Percentiles rank a stretch among this genome's conserved stretches.
phyloP scores from a whole-genome alignment of 2,113 vertebrate species.

The Laticauda laticaudata region DNA sequence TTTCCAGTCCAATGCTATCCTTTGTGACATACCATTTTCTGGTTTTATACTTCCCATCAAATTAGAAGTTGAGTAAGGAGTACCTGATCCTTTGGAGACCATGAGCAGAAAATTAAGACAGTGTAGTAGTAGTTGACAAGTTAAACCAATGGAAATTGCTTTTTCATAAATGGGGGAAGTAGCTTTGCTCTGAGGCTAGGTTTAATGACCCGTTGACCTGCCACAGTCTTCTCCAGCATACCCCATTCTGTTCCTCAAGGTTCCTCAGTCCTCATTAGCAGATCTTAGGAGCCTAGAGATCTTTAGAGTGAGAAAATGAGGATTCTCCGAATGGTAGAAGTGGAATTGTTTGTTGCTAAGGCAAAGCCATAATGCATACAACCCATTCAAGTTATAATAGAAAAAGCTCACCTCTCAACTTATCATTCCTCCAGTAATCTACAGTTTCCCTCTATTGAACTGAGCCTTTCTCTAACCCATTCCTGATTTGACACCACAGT shows the following conservation, averaged over 20 bases:
- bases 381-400: background rate
- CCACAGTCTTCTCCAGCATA: background rate
- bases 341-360: background rate
- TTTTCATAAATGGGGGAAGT: background rate
- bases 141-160: background rate
- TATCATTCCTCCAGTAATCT: slow-evolving; percentile 53
- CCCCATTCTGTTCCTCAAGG: background rate
- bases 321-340: background rate
- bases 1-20: background rate
- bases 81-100: slow-evolving; percentile 30
- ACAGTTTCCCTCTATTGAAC: slow-evolving; percentile 37
- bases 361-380: background rate
- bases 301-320: background rate
- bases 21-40: background rate
- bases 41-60: background rate
- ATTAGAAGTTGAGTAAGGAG: background rate
- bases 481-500: background rate
- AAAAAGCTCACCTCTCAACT: slow-evolving; percentile 25
- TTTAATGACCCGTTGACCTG: background rate
- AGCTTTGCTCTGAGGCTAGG: background rate
- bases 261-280: background rate
- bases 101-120: slow-evolving; percentile 22
- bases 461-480: slow-evolving; percentile 43
- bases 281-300: background rate
- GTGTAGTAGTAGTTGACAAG: slow-evolving; percentile 4